Evolutionary conservation across 2,888 invertebrate genomes (phyloP), one percentile per base, ranked within the genome.

Genomic region (Parochlus steinenii): DNA sequence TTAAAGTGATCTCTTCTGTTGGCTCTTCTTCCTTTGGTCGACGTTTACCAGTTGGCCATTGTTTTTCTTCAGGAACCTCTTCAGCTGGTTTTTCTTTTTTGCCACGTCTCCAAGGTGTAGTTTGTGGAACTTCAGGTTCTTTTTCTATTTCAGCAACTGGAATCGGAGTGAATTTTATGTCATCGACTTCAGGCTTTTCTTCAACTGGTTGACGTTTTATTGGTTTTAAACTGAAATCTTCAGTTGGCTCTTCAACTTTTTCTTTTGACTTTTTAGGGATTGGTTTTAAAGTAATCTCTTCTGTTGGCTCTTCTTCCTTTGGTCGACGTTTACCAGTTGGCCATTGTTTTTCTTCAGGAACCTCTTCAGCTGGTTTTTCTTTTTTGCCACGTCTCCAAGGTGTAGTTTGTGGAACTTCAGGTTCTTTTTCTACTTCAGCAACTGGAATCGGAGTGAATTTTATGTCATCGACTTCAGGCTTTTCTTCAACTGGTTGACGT

Each of bases 211-310:
- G 57, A 2, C 56, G 11, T 25, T 38, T 24, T 24, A 31, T 32
- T 19, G 29, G 29, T 23, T 48, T 48, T 61, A 59, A 33, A 48
- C 47, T 17, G 39, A 35, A 16, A 4, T 15, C 37, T 39, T 43
- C 37, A 38, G 47, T 26, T 44, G 42, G 20, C 43, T 39, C 10
- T 46, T 46, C 39, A 46, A 33, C 33, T 41, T 44, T 33, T 41
- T 47, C 40, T 41, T 49, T 34, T 43, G 45, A 38, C 45, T 49
- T 43, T 3, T 42, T 40, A 26, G 58, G 57, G 43, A 58, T 56
- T 6, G 58, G 58, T 36, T 69, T 68, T 0, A 69, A 52, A 16
- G 53, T 49, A 0, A 67, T 56, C 39, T 64, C 58, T 50, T 67
- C 66, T 33, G 54, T 52, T 12, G 43, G 43, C 17, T 56, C 46